phyloP scores from a whole-genome alignment of 2,113 vertebrate genomes.

The Gallinago undulata region DNA sequence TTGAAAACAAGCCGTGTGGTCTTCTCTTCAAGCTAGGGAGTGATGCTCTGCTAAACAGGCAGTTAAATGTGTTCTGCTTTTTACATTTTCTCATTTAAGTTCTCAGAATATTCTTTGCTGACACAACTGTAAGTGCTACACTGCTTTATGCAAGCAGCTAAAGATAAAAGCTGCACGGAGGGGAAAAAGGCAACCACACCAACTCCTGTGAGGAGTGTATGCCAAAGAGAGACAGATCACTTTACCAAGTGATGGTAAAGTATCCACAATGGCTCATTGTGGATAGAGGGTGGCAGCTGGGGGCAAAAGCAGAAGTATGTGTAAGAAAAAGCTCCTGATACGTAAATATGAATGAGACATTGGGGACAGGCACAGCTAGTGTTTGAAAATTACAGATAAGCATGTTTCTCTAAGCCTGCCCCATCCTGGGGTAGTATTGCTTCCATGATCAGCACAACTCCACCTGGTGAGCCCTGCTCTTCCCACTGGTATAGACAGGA shows the following conservation, averaged over 20 bases:
- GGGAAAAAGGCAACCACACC: neutral
- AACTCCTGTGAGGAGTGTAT: neutral
- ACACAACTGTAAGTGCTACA: neutral
- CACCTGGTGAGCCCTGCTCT: neutral
- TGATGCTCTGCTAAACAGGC: neutral
- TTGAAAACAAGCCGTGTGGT: neutral
- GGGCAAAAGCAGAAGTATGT: neutral
- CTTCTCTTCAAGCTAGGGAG: neutral
- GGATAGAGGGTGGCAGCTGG: neutral
- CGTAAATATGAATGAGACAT: accelerated
- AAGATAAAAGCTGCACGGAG: neutral
- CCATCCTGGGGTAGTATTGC: neutral
- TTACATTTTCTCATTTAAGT: neutral
- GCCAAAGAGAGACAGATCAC: neutral
- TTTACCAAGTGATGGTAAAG: neutral
- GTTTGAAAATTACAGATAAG: neutral
- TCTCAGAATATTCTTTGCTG: neutral
- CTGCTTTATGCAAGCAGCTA: neutral
- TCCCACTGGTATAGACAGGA: neutral
- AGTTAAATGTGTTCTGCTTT: neutral
- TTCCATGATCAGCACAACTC: neutral
- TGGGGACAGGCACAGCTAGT: neutral
- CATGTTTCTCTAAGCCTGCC: neutral
- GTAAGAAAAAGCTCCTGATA: neutral
- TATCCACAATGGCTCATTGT: neutral